Evolutionary conservation across 2,797 vertebrate genomes (phyloP).

Genomic region (Spea hammondii): DNA sequence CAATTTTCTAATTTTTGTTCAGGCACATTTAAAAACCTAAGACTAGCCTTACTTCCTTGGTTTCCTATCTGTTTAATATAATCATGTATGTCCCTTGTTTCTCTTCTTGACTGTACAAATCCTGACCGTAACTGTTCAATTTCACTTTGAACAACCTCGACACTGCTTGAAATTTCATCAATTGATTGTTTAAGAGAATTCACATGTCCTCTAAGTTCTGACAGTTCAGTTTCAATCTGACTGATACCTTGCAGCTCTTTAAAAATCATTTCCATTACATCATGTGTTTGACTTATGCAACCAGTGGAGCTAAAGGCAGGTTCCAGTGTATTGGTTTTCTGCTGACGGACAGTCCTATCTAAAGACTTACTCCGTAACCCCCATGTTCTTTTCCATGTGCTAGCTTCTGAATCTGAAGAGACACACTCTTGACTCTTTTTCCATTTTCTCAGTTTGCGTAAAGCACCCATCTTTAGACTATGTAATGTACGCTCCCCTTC

Average conservation of each 20-base stretch:
- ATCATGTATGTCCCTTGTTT: conserved; percentile 95
- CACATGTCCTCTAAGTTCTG: conserved; percentile 93
- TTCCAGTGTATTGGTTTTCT: conserved; percentile 84
- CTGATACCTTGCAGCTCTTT: conserved; percentile 99
- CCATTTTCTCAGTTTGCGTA: conserved; percentile 94
- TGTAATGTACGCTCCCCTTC: conserved; percentile 93
- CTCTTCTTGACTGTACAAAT: conserved; percentile 94
- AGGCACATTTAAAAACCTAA: conserved; percentile 92
- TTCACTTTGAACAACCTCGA: conserved; percentile 97
- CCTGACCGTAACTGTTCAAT: conserved; percentile 95
- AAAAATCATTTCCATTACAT: conserved; percentile 99
- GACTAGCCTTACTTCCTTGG: conserved; percentile 86
- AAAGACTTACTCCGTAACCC: conserved; percentile 96
- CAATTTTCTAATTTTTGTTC: conserved; percentile 87
- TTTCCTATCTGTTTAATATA: conserved; percentile 94
- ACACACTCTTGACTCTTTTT: conserved; percentile 98
- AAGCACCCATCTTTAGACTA: conserved; percentile 86
- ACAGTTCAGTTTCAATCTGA: conserved; percentile 96
- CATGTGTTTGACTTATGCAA: conserved; percentile 95
- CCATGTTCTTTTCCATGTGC: conserved; percentile 90
- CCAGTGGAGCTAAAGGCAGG: conserved; percentile 93
- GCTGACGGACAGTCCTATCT: conserved; percentile 87
- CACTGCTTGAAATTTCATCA: conserved; percentile 97
- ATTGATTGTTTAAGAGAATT: conserved; percentile 97
- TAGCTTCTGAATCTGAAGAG: conserved; percentile 95